Base-by-base conservation (phyloP, 2,888 invertebrate species). In the Apotomis betuletana region DNA sequence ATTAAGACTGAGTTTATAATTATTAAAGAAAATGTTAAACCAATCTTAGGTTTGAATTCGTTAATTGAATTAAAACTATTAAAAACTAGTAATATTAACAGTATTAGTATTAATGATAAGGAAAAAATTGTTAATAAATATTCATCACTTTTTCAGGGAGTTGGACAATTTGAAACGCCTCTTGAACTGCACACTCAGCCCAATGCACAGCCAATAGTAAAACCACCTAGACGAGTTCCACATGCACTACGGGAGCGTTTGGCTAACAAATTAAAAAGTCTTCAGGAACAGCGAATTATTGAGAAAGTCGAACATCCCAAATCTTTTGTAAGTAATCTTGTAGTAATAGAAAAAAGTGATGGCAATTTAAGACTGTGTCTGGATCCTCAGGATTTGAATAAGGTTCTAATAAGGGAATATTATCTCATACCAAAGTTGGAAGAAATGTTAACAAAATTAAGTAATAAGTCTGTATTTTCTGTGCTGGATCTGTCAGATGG, bases 401-500 rank as follows among this genome's bases (percentile, higher is more conserved):
- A 76, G 15, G 73, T 74, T 9, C 61, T 76, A 59, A 67, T 73
- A 54, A 69, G 71, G 58, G 63, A 77, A 36, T 54, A 76, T 73
- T 69, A 75, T 55, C 44, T 76, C 6, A 77, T 75, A 65, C 75
- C 76, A 0, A 15, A 15, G 4, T 65, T 65, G 55, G 55, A 65
- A 12, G 64, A 65, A 65, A 65, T 65, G 10, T 55, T 65, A n/a
- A 6, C 64, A n/a, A 65, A 51, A 65, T 55, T 55, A 12, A n/a
- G 9, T 10, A 55, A 65, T 44, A 55, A 65, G n/a, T 27, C 38
- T 8, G 5, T 55, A 3, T 65, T 65, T 54, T 74, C 77, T 4
- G 76, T 76, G 5, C 6, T 77, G 36, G 75, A 77, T 73, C 57
- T 77, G 9, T 75, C 74, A 4, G 76, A 77, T 44, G 77, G 77